Evolutionary conservation across 1,140 invertebrate genomes (phyloP).

Genomic region (Rhopalosiphum padi): DNA sequence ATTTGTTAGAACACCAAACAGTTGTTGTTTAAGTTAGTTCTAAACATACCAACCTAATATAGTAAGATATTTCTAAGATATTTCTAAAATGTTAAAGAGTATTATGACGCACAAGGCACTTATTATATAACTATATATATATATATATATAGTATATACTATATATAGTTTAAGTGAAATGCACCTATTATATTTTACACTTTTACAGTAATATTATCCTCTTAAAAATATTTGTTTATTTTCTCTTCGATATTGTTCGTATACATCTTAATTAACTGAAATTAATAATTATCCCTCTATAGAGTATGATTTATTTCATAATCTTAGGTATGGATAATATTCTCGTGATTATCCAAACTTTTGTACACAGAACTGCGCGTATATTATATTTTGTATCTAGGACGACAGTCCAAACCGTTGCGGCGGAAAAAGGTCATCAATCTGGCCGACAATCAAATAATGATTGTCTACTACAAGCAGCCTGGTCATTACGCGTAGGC

Average conservation of each 20-base stretch:
- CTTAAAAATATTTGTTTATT: neutral
- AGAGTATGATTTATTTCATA: too few species aligned
- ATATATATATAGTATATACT: neutral
- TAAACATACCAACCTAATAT: neutral
- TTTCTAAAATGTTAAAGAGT: neutral
- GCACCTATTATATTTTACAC: neutral
- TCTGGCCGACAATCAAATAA: constrained; percentile 53
- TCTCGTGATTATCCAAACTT: neutral
- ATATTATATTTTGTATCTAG: constrained; percentile 26
- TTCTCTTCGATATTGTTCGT: neutral
- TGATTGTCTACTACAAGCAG: constrained; percentile 31
- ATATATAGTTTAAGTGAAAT: too few species aligned
- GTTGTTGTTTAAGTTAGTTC: neutral
- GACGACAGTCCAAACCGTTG: constrained; percentile 29
- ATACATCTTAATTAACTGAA: neutral
- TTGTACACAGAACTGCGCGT: neutral
- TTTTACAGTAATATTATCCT: neutral
- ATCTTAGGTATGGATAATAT: neutral
- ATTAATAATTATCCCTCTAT: neutral
- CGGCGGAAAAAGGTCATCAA: constrained; percentile 38
- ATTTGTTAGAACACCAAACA: neutral
- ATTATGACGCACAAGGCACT: neutral
- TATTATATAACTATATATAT: too few species aligned
- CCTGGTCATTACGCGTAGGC: constrained; percentile 28
- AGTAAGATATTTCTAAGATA: neutral